Percentiles rank a stretch among this genome's conserved stretches.
These are phyloP conservation scores for Octodon degus DNA, from an alignment of 2,113 vertebrate genomes.

Conservation along the genomic window DNA sequence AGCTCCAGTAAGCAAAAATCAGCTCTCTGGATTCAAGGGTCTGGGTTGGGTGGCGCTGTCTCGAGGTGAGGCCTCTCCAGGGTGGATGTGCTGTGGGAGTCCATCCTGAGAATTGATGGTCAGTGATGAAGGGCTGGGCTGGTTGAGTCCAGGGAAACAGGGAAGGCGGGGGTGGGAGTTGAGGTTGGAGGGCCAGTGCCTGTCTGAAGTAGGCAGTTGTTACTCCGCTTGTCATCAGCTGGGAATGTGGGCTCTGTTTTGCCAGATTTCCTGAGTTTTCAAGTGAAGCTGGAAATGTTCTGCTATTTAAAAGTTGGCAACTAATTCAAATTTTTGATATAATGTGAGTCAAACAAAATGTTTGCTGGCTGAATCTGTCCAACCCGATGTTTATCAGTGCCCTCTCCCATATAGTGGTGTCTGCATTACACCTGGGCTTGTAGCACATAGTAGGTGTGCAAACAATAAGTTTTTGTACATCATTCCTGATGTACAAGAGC, in stretches of 20 bases:
- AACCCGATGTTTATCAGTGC: neutral
- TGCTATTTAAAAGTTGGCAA: slow-evolving; percentile 68
- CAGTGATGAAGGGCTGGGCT: neutral
- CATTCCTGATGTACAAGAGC: neutral
- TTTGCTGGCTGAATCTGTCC: neutral
- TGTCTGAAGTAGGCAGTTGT: neutral
- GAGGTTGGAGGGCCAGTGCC: neutral
- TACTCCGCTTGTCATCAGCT: slow-evolving; percentile 1
- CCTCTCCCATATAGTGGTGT: neutral
- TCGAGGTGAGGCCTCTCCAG: neutral
- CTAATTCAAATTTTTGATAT: slow-evolving; percentile 51
- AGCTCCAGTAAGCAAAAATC: neutral
- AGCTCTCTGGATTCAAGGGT: neutral
- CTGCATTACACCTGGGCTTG: neutral
- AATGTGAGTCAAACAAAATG: slow-evolving; percentile 43
- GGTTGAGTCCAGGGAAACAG: neutral
- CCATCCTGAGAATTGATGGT: neutral
- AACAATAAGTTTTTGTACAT: neutral
- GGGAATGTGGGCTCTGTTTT: slow-evolving; percentile 34
- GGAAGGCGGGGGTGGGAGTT: neutral
- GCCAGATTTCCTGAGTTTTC: slow-evolving; percentile 72
- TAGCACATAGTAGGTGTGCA: neutral
- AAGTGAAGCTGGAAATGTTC: slow-evolving; percentile 62
- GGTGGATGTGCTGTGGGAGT: neutral
- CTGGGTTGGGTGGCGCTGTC: neutral